Evolutionary conservation across 1,140 invertebrate genomes (phyloP).

Genomic region (Trichogramma pretiosum): DNA sequence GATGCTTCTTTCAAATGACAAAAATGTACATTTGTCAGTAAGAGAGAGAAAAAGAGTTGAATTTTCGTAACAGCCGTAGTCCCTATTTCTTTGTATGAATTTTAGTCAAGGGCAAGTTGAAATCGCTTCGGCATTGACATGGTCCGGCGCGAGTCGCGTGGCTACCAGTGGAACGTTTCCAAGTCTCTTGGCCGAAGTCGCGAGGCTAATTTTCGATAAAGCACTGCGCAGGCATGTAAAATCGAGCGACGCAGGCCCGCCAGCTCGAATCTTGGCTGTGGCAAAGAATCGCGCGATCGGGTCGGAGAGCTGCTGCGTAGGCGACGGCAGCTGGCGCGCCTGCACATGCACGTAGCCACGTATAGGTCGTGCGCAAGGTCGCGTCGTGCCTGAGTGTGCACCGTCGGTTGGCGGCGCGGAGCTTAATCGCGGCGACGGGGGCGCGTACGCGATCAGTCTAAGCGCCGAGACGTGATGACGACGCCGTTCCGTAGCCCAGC

Average conservation of each 20-base stretch:
- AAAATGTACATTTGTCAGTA: too few species aligned
- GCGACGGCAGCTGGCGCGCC: neutral
- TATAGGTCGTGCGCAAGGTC: conserved; percentile 5
- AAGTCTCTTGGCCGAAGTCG: too few species aligned
- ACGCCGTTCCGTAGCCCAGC: neutral
- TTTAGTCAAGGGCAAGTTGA: too few species aligned
- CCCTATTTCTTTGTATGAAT: conserved; percentile 11
- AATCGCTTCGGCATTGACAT: too few species aligned
- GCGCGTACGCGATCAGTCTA: conserved; percentile 1
- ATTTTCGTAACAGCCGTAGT: neutral
- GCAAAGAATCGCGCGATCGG: neutral
- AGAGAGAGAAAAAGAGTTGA: too few species aligned
- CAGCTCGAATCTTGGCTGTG: neutral
- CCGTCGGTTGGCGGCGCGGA: too few species aligned
- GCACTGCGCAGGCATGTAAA: too few species aligned
- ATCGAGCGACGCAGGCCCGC: too few species aligned
- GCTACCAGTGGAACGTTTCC: too few species aligned
- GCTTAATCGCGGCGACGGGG: neutral
- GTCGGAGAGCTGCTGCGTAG: neutral
- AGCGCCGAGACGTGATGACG: conserved; percentile 11
- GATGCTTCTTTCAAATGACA: too few species aligned
- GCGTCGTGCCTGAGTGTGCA: neutral
- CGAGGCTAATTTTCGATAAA: too few species aligned
- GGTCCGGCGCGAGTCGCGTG: too few species aligned
- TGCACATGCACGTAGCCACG: neutral